Percentiles rank a stretch among this genome's conserved stretches.
Conservation (phyloP, 1,140 invertebrate genomes). For the Zaprionus ornatus region DNA sequence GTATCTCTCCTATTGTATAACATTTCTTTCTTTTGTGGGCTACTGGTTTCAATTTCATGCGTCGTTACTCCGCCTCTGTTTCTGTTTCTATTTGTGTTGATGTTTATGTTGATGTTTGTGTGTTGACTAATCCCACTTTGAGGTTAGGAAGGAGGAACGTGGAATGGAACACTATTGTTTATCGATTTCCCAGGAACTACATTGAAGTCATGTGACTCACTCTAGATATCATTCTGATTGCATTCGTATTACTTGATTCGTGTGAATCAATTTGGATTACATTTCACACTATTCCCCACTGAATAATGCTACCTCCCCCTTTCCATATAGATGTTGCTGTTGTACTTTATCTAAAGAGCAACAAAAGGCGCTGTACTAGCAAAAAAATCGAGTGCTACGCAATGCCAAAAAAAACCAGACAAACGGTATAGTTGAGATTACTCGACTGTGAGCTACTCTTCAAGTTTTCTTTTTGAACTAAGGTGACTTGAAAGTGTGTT, state of each 20-base stretch:
- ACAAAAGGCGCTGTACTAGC: constrained; percentile 61
- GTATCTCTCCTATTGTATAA: constrained; percentile 50
- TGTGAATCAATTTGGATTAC: constrained; percentile 10
- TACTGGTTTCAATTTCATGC: constrained; percentile 46
- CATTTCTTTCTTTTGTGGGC: constrained; percentile 39
- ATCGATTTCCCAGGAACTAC: neutral
- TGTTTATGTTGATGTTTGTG: neutral
- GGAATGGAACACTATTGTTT: neutral
- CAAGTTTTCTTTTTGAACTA: no score
- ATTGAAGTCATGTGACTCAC: neutral
- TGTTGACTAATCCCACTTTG: neutral
- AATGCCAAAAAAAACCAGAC: neutral
- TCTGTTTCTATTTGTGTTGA: neutral
- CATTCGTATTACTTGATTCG: neutral
- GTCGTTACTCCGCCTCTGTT: neutral
- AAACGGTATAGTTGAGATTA: no score
- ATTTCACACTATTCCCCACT: constrained; percentile 29
- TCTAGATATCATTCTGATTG: neutral
- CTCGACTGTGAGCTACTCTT: no score
- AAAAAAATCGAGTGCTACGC: constrained; percentile 47
- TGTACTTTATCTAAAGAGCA: constrained; percentile 42
- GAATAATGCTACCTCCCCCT: constrained; percentile 57
- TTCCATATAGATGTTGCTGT: neutral
- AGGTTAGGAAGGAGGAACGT: neutral
- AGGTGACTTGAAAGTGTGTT: no score